A percentile compares a stretch with the other conserved stretches of the same genome.
phyloP scores from a whole-genome alignment of 2,888 invertebrate species.

The Drosophila melanocephala region DNA sequence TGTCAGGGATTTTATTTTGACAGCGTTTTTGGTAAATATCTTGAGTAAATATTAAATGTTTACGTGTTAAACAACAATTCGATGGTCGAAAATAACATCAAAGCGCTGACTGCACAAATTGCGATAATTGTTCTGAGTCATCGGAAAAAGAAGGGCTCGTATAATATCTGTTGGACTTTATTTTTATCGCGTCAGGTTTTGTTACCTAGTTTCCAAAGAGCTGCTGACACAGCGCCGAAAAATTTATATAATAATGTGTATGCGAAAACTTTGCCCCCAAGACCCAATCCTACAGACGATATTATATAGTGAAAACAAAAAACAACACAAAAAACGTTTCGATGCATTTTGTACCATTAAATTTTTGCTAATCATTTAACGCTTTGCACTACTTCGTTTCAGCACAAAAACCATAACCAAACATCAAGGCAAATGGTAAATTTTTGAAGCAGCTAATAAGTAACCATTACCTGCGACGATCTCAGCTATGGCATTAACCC shows the following conservation, averaged over 20 bases:
- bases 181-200: constrained; percentile 8
- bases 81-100: background rate
- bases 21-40: background rate
- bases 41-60: background rate
- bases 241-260: constrained; percentile 22
- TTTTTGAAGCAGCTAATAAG: constrained; percentile 74
- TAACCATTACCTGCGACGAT: constrained; percentile 38
- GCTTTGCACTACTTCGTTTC: constrained; percentile 86
- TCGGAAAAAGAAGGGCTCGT: constrained; percentile 19
- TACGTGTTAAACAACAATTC: constrained; percentile 18
- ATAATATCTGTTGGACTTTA: constrained; percentile 7
- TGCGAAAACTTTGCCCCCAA: background rate
- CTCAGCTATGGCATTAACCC: constrained; percentile 34
- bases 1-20: background rate
- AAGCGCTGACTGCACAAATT: constrained; percentile 23
- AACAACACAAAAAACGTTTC: constrained; percentile 13
- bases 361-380: constrained; percentile 79
- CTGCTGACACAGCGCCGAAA: background rate
- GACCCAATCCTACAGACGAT: background rate
- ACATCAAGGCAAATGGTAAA: constrained; percentile 95
- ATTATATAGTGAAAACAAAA: background rate
- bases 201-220: background rate
- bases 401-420: constrained; percentile 95
- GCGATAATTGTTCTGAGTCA: constrained; percentile 30
- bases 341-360: constrained; percentile 57